Evolutionary conservation across 2,888 invertebrate species (phyloP).

Genomic region (Rhogogaster chlorosoma): DNA sequence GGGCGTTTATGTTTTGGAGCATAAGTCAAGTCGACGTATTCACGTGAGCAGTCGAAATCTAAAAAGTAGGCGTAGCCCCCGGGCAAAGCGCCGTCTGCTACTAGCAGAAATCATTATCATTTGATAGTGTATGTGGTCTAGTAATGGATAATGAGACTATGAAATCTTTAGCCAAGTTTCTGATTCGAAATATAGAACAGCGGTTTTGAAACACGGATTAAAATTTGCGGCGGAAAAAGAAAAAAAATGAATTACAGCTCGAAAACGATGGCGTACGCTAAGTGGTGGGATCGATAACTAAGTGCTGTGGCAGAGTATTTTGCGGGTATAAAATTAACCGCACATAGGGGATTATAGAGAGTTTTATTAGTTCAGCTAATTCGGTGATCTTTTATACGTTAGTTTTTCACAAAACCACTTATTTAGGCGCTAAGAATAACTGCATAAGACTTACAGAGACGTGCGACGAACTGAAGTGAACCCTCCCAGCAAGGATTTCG

Average conservation of each 20-base stretch:
- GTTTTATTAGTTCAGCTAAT: neutral
- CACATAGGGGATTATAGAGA: neutral
- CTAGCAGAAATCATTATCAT: slow-evolving; percentile 45
- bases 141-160: neutral
- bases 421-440: neutral
- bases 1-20: slow-evolving; percentile 11
- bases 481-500: slow-evolving; percentile 67
- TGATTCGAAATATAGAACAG: neutral
- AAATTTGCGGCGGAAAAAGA: neutral
- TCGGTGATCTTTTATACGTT: neutral
- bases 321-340: neutral
- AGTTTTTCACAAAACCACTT: slow-evolving; percentile 32
- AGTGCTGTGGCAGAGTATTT: slow-evolving; percentile 33
- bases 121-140: neutral
- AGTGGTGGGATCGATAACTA: slow-evolving; percentile 68
- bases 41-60: slow-evolving; percentile 72
- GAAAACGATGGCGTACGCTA: slow-evolving; percentile 66
- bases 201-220: neutral
- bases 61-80: slow-evolving; percentile 75
- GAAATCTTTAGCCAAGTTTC: neutral
- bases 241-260: slow-evolving; percentile 33
- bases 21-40: slow-evolving; percentile 59
- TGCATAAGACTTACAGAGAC: slow-evolving; percentile 60
- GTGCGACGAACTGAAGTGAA: slow-evolving; percentile 64
- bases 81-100: slow-evolving; percentile 65